Conservation (phyloP, 1,140 invertebrate genomes). For the Diploscapter pachys region DNA sequence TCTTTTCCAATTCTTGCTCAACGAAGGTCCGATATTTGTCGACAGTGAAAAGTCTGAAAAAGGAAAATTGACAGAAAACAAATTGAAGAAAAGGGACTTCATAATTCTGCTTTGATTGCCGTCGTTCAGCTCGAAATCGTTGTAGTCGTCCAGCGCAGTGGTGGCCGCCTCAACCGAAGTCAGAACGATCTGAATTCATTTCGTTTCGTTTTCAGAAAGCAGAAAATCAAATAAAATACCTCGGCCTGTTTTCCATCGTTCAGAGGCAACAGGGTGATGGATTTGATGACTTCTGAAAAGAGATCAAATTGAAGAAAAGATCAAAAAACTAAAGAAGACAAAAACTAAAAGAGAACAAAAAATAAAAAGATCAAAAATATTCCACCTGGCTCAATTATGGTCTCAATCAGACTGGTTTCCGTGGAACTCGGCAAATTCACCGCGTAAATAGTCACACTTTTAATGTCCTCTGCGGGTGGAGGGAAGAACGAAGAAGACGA, state of each 20-base stretch:
- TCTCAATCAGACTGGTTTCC: no score
- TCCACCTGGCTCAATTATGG: no score
- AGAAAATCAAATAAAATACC: slow-evolving; percentile 10
- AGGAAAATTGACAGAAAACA: background rate
- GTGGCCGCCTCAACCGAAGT: slow-evolving; percentile 5
- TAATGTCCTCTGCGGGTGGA: background rate
- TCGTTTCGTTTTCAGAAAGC: background rate
- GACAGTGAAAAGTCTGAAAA: slow-evolving; percentile 15
- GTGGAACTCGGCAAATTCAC: no score
- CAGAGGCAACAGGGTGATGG: slow-evolving; percentile 2
- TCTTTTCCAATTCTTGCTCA: background rate
- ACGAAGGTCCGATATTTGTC: slow-evolving; percentile 11
- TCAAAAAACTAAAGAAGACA: no score
- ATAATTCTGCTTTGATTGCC: background rate
- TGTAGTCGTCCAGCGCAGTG: slow-evolving; percentile 11
- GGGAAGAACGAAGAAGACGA: slow-evolving; percentile 15
- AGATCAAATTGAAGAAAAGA: no score
- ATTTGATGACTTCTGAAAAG: slow-evolving; percentile 2
- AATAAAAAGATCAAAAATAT: no score
- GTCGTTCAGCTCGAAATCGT: slow-evolving; percentile 4
- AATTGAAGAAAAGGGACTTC: background rate
- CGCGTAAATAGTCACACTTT: no score
- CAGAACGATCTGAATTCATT: slow-evolving; percentile 5
- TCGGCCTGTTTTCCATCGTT: slow-evolving; percentile 13
- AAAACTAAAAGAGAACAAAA: no score